These are phyloP conservation scores for Aphaenogaster ashmeadi DNA, from an alignment of 1,140 invertebrate genomes.

Conservation along the genomic window DNA sequence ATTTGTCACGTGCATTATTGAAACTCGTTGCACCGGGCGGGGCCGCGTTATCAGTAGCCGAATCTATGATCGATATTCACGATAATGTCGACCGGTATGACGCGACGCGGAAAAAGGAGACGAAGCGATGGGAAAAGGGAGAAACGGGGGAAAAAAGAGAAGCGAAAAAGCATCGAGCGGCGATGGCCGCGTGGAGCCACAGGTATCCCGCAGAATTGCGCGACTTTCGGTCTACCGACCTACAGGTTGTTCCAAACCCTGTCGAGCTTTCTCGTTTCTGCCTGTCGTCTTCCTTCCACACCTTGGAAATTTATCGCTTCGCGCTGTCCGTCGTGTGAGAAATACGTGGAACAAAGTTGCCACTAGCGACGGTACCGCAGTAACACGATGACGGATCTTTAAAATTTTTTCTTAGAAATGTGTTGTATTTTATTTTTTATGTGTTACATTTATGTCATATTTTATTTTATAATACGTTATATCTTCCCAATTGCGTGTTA, in stretches of 20 bases:
- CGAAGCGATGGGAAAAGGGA: constrained; percentile 24
- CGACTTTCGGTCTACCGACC: constrained; percentile 65
- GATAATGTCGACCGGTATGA: constrained; percentile 72
- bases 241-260: constrained; percentile 69
- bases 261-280: constrained; percentile 29
- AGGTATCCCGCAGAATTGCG: constrained; percentile 69
- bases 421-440: not conserved
- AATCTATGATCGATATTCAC: constrained; percentile 73
- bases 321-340: not conserved
- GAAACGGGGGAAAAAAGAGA: constrained; percentile 9
- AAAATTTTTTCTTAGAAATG: not conserved
- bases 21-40: not conserved
- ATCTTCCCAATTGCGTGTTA: not conserved
- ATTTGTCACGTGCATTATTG: constrained; percentile 16
- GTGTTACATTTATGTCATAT: not conserved
- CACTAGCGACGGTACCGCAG: not conserved
- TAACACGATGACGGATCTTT: not conserved
- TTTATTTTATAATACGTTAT: not conserved
- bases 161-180: constrained; percentile 68
- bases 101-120: constrained; percentile 51
- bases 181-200: constrained; percentile 75
- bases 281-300: constrained; percentile 25
- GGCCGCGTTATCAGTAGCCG: constrained; percentile 64
- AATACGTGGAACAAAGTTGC: not conserved
- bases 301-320: not conserved